Conservation (phyloP, 2,797 vertebrate genomes). For the Sphaeramia orbicularis region DNA sequence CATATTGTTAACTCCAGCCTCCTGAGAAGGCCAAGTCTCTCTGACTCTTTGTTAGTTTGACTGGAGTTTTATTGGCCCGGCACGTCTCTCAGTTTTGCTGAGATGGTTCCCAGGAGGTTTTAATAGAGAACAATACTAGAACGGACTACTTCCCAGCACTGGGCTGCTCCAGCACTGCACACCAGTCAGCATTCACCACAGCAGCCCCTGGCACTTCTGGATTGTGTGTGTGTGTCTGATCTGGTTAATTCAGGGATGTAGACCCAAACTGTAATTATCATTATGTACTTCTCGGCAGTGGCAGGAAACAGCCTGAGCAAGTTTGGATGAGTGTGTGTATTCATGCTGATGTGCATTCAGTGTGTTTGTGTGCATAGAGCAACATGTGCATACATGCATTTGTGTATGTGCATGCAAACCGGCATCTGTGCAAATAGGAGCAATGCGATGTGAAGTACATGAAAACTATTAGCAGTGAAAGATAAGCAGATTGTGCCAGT, state of each 20-base stretch:
- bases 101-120: slow-evolving; percentile 72
- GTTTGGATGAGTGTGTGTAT: slow-evolving; percentile 75
- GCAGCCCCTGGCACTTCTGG: slow-evolving; percentile 71
- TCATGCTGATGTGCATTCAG: slow-evolving; percentile 49
- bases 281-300: slow-evolving; percentile 80
- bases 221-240: slow-evolving; percentile 70
- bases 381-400: slow-evolving; percentile 71
- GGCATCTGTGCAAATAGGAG: slow-evolving; percentile 2
- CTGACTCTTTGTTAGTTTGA: slow-evolving; percentile 48
- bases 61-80: slow-evolving; percentile 56
- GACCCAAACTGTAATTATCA: slow-evolving; percentile 83
- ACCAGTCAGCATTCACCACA: slow-evolving; percentile 57
- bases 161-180: slow-evolving; percentile 48
- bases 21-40: slow-evolving; percentile 26
- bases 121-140: slow-evolving; percentile 74
- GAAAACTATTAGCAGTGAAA: slow-evolving; percentile 69
- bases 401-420: slow-evolving; percentile 5
- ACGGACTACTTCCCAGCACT: slow-evolving; percentile 66
- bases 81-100: slow-evolving; percentile 47
- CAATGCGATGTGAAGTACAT: slow-evolving; percentile 56
- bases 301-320: slow-evolving; percentile 78
- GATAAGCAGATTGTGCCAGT: slow-evolving; percentile 72
- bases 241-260: slow-evolving; percentile 79
- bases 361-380: slow-evolving; percentile 67
- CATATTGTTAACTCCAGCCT: slow-evolving; percentile 37